Base-by-base conservation (phyloP, 2,888 invertebrate species). In the Diplazon laetatorius region DNA sequence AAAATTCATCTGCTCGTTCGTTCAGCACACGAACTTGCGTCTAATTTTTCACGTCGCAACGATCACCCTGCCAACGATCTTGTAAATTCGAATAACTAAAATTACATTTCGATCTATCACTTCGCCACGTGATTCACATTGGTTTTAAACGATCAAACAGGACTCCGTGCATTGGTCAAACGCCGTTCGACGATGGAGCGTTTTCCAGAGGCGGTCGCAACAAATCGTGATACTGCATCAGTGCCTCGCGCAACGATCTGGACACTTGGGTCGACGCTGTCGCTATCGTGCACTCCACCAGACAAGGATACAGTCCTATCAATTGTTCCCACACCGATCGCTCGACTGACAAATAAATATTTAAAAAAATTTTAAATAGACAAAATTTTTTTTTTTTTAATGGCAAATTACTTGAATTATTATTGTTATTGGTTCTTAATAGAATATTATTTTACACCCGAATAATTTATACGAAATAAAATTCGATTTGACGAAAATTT, bases 301-400 rank as follows among this genome's bases (percentile, higher is more conserved):
- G 93, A 88, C 94, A 94, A 0, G 98, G 98, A 92, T 98, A 99
- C 37, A 99, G 92, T 20, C 95, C 96, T 87, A 99, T 98, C 72
- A 98, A 92, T 89, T 98, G 97, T 89, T 97, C 95, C 98, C 98
- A 99, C 0, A 98, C 97, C 18, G 94, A 94, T 83, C 94, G 94
- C 91, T 97, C 98, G 76, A 98, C 98, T 96, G 89, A 62, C 5
- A 16, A 20, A n/a, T n/a, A n/a, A n/a, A n/a, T n/a, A n/a, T n/a
- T n/a, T n/a, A n/a, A 68, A 76, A 37, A 75, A 73, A 22, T 65
- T 20, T n/a, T n/a, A n/a, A n/a, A n/a, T n/a, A n/a, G n/a, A n/a
- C n/a, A n/a, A n/a, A n/a, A 39, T 35, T 55, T 35, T 65, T 37
- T 62, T 44, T 76, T 30, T 25, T n/a, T 50, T 30, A 5, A 30